Evolutionary conservation across 2,888 invertebrate genomes (phyloP), one percentile per base, ranked within the genome.

Genomic region (Platycnemis pennipes): DNA sequence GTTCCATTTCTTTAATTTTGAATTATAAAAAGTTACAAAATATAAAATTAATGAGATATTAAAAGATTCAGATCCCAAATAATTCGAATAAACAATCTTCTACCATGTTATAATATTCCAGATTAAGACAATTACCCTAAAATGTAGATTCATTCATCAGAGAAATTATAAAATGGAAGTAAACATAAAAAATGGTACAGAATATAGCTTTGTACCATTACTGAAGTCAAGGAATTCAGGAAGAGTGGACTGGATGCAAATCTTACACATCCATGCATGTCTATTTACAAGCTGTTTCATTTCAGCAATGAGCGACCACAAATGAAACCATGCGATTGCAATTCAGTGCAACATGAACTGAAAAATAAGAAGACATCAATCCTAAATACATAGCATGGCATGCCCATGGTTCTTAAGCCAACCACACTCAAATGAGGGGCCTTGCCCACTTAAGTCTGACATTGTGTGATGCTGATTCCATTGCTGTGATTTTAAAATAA

Each of bases 11-110:
- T 77, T 77, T 13, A 8, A 77, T 37, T 77, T 37, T 13, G 2
- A 8, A 77, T 37, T 2, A 5, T 11, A 77, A 77, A 77, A 37
- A 16, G 77, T 13, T 37, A 31, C 16, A 16, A 16, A n/a, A n/a
- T 11, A 77, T 11, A 13, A 16, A 63, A 77, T 77, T 77, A 11
- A 77, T n/a, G 7, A 77, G 37, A 37, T 13, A 37, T 77, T 31
- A 77, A 37, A 77, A 4, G 8, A 77, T 37, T 37, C 37, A 77
- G 8, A 37, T 26, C 26, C 37, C 37, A 77, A 77, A 11, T 26
- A 26, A 63, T 77, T 77, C n/a, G 77, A 37, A 77, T 77, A 31
- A 77, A 77, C 77, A 37, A 77, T 77, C 77, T 77, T 77, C 77
- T 77, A 63, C 37, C 37, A 13, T 13, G 37, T 37, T 16, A 4